Evolutionary conservation across 1,140 invertebrate species (phyloP).

Genomic region (Sitobion miscanthi): DNA sequence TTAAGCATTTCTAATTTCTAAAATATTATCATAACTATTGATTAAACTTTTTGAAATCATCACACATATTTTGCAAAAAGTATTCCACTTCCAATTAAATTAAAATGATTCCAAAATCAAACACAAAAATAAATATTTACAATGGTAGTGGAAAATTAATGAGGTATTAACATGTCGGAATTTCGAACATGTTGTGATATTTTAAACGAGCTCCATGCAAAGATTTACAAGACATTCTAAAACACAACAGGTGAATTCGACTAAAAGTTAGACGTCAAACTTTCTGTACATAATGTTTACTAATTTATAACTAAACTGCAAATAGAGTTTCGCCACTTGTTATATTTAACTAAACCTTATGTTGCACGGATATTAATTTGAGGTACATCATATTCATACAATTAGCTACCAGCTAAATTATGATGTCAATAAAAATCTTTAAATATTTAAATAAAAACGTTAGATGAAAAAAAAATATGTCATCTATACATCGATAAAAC

Average conservation of each 20-base stretch:
- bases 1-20: too few species aligned
- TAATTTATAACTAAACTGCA: background rate
- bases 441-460: background rate
- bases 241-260: background rate
- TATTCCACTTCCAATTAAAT: background rate
- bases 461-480: background rate
- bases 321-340: background rate
- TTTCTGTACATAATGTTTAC: background rate
- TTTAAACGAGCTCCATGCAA: background rate
- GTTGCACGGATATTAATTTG: background rate
- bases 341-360: background rate
- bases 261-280: background rate
- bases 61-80: background rate
- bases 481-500: too few species aligned
- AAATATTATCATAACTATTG: background rate
- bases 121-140: conserved; percentile 1
- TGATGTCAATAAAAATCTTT: background rate
- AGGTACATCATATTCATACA: background rate
- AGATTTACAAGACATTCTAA: background rate
- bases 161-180: background rate
- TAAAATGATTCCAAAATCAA: background rate
- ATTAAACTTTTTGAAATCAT: background rate
- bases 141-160: background rate
- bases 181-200: background rate
- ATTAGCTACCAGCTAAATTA: too few species aligned